Percentiles rank a stretch among this genome's conserved stretches.
Evolutionary conservation across 2,113 vertebrate genomes (phyloP).

Genomic region (Lycocorax pyrrhopterus): DNA sequence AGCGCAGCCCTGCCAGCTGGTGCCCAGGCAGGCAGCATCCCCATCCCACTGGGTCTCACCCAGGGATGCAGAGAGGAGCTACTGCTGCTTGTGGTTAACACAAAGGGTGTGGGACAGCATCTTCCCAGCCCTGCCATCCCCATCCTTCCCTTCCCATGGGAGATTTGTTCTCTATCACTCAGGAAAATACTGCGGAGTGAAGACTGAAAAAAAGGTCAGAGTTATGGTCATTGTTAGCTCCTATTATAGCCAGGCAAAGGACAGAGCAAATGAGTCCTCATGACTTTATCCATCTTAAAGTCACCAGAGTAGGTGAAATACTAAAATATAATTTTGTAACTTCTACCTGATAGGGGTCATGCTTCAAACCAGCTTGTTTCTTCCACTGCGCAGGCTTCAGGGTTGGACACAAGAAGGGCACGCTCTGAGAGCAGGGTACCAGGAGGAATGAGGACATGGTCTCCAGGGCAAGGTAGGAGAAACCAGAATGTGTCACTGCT

Average conservation of each 20-base stretch:
- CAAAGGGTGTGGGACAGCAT: neutral
- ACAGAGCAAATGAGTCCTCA: neutral
- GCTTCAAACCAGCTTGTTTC: neutral
- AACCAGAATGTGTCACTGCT: neutral
- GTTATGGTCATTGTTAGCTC: neutral
- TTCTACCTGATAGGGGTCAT: accelerated
- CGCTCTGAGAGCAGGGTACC: neutral
- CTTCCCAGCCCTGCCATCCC: neutral
- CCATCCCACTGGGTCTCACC: neutral
- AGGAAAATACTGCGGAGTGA: neutral
- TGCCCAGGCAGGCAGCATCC: accelerated
- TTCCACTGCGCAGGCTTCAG: accelerated
- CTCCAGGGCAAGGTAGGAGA: neutral
- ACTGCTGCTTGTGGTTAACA: neutral
- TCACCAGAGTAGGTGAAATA: neutral
- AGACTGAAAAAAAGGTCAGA: neutral
- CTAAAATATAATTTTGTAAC: neutral
- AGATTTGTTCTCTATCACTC: neutral
- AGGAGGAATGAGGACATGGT: neutral
- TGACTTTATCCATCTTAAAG: neutral
- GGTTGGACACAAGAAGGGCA: neutral
- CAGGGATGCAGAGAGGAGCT: neutral
- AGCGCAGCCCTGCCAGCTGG: neutral
- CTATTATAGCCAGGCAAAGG: neutral
- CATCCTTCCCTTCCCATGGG: too few species aligned